Evolutionary conservation across 2,113 vertebrate species (phyloP).

Genomic region (Mormyrus iriodes): DNA sequence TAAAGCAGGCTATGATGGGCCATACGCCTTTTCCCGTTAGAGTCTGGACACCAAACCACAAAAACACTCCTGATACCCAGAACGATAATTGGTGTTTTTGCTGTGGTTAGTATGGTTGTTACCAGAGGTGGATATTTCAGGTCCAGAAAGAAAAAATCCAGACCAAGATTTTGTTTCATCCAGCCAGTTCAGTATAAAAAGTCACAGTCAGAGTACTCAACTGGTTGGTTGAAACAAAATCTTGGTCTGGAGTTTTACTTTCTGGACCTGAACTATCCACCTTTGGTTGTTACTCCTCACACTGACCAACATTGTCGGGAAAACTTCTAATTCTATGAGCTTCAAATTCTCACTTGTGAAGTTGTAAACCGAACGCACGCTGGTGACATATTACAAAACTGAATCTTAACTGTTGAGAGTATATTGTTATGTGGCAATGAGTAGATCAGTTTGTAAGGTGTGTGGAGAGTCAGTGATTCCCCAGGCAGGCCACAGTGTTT

Average conservation of each 20-base stretch:
- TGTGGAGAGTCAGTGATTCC: background rate
- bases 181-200: background rate
- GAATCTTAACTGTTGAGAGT: background rate
- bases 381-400: background rate
- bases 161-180: background rate
- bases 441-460: background rate
- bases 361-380: background rate
- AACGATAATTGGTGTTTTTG: background rate
- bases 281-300: background rate
- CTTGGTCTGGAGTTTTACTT: background rate
- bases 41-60: background rate
- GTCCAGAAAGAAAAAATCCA: background rate
- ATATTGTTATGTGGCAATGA: background rate
- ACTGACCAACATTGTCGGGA: too few species aligned
- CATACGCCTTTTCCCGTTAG: background rate
- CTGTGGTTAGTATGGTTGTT: background rate
- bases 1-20: background rate
- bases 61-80: background rate
- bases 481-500: background rate
- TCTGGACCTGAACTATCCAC: background rate
- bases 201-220: too few species aligned
- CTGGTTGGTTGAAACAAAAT: background rate
- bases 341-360: background rate
- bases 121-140: background rate
- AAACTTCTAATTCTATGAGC: background rate